These are phyloP conservation scores for Enteromius paludinosus DNA, from an alignment of 2,797 vertebrate genomes.

Conservation along the genomic window DNA sequence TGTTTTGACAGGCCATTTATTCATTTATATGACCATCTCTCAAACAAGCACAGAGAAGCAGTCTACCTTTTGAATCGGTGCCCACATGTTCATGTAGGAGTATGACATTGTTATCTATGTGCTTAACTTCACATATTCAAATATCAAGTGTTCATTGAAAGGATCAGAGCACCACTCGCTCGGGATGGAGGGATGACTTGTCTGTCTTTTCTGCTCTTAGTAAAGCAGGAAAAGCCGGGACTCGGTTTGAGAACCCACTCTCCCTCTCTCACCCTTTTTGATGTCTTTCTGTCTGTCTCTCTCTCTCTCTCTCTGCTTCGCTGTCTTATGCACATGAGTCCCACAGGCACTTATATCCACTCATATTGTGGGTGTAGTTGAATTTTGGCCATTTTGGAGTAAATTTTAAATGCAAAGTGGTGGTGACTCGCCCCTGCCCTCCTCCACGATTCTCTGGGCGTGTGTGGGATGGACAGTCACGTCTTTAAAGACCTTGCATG, in stretches of 20 bases:
- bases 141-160: constrained; percentile 45
- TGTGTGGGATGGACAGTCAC: constrained; percentile 36
- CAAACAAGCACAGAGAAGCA: constrained; percentile 7
- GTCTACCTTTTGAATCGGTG: constrained; percentile 32
- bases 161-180: constrained; percentile 19
- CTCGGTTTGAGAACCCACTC: constrained; percentile 21
- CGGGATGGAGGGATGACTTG: constrained; percentile 25
- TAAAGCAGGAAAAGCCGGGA: constrained; percentile 8
- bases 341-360: constrained; percentile 33
- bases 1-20: constrained; percentile 18
- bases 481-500: constrained; percentile 15
- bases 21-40: constrained; percentile 16
- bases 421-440: constrained; percentile 28
- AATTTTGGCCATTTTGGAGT: constrained; percentile 44
- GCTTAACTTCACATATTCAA: constrained; percentile 51
- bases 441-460: constrained; percentile 10
- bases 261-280: constrained; percentile 22
- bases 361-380: constrained; percentile 47
- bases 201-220: constrained; percentile 29
- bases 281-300: constrained; percentile 32
- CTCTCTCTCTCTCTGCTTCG: constrained; percentile 7
- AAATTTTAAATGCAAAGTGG: constrained; percentile 44
- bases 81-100: constrained; percentile 52
- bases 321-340: constrained; percentile 38
- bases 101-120: constrained; percentile 46